Evolutionary conservation across 2,113 vertebrate genomes (phyloP).

Genomic region (Cyanistes caeruleus): DNA sequence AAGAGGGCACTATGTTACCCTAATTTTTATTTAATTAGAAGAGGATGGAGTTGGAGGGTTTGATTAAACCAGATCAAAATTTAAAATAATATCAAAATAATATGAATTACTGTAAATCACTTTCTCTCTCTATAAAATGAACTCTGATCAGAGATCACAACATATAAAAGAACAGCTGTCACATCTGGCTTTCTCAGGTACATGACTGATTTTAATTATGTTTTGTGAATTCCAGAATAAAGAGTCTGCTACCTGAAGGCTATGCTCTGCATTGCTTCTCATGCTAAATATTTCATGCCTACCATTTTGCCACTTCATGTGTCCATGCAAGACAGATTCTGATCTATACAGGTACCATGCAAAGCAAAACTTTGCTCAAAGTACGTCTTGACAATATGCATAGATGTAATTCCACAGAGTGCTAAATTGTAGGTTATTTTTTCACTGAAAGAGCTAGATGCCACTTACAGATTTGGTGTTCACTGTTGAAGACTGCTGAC

Average conservation of each 20-base stretch:
- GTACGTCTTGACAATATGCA: fast-evolving
- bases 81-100: background rate
- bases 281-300: background rate
- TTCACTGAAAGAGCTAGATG: background rate
- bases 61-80: background rate
- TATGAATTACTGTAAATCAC: background rate
- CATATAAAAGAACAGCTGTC: background rate
- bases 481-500: background rate
- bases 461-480: background rate
- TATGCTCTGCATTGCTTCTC: background rate
- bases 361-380: background rate
- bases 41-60: background rate
- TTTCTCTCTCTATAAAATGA: background rate
- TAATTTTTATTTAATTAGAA: background rate
- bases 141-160: background rate
- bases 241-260: background rate
- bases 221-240: background rate
- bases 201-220: background rate
- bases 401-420: background rate
- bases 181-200: background rate
- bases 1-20: background rate
- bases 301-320: background rate
- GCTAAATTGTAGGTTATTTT: background rate
- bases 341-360: background rate
- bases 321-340: background rate